Conservation (phyloP, 2,797 vertebrate genomes). For the Fistularia tabacaria region DNA sequence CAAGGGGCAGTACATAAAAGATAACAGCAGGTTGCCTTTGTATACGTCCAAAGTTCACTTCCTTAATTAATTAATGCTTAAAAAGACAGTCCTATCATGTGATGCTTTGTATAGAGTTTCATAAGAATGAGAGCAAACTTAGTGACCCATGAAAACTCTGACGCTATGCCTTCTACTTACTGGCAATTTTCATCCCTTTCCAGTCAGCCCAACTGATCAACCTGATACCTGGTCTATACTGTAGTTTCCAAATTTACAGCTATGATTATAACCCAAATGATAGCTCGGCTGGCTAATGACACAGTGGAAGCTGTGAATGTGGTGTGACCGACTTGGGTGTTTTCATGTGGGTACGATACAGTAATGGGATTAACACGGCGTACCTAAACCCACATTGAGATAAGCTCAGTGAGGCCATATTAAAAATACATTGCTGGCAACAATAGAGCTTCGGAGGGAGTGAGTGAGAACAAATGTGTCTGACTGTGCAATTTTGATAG, state of each 20-base stretch:
- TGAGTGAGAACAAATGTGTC: constrained; percentile 19
- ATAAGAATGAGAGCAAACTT: constrained; percentile 22
- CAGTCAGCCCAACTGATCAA: constrained; percentile 51
- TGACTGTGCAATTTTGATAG: constrained; percentile 23
- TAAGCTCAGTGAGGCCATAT: constrained; percentile 65
- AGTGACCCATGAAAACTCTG: constrained; percentile 29
- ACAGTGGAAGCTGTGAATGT: constrained; percentile 54
- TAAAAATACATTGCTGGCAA: constrained; percentile 62
- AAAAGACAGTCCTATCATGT: constrained; percentile 36
- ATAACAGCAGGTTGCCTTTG: constrained; percentile 39
- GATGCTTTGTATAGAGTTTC: constrained; percentile 12
- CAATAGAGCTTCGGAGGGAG: constrained; percentile 35
- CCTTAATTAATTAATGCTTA: constrained; percentile 39
- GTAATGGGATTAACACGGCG: constrained; percentile 72
- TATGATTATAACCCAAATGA: constrained; percentile 60
- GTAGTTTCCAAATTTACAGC: constrained; percentile 46
- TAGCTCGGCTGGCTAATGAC: constrained; percentile 63
- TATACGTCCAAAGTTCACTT: constrained; percentile 27
- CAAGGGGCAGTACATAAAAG: constrained; percentile 44
- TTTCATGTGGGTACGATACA: constrained; percentile 57
- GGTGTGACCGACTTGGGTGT: constrained; percentile 63
- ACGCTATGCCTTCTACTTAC: constrained; percentile 25
- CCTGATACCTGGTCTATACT: constrained; percentile 23
- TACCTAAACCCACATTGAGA: constrained; percentile 75
- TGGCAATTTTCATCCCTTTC: constrained; percentile 35